Evolutionary conservation across 2,113 vertebrate genomes (phyloP).

Genomic region (Cheirogaleus medius): DNA sequence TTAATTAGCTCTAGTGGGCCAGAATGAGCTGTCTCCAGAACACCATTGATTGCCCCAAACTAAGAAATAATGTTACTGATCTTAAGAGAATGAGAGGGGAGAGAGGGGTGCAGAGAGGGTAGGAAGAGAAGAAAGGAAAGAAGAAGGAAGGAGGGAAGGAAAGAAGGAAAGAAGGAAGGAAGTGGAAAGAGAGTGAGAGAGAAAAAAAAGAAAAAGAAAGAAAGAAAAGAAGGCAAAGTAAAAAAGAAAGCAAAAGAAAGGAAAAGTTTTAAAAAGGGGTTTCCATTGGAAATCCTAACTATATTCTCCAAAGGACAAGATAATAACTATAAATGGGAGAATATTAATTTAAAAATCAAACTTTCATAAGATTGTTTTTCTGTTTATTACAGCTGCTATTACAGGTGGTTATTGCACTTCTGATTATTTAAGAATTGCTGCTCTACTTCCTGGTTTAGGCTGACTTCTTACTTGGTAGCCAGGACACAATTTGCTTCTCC

Average conservation of each 20-base stretch:
- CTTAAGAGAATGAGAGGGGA: background rate
- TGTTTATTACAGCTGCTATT: background rate
- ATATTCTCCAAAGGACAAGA: background rate
- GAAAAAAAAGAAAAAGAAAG: background rate
- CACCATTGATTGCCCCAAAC: background rate
- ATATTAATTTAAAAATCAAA: background rate
- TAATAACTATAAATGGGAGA: background rate
- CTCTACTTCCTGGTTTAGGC: background rate
- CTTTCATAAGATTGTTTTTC: background rate
- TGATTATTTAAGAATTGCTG: background rate
- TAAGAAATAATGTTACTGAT: background rate
- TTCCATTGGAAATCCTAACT: background rate
- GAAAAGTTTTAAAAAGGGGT: background rate
- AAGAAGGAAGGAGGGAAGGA: rapidly evolving
- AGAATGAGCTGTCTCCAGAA: background rate
- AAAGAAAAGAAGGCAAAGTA: background rate
- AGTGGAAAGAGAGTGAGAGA: background rate
- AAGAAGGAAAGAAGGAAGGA: too few relatives aligned
- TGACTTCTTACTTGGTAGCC: background rate
- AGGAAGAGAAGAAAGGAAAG: too few relatives aligned
- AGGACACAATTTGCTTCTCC: background rate
- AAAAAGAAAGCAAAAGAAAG: too few relatives aligned
- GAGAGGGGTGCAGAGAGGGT: background rate
- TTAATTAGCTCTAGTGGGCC: background rate
- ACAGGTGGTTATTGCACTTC: background rate